Percentiles rank a stretch among this genome's conserved stretches.
Evolutionary conservation across 1,140 invertebrate species (phyloP).

Genomic region (Cheumatopsyche charites): DNA sequence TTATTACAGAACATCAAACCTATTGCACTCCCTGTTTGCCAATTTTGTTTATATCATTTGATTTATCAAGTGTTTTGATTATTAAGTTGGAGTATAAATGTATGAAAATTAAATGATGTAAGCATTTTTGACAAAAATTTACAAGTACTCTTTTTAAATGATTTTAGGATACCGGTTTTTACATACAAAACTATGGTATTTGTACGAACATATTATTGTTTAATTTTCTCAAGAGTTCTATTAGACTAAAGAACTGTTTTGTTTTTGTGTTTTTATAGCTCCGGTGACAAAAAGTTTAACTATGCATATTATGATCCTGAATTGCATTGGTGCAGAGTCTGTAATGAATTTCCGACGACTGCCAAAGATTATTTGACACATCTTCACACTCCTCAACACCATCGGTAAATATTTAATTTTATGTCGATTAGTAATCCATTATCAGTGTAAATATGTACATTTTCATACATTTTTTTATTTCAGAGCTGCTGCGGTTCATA

Average conservation of each 20-base stretch:
- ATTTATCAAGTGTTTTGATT: too few relatives aligned
- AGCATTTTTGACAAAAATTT: neutral
- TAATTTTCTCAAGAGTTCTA: conserved; percentile 3
- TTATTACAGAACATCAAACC: too few relatives aligned
- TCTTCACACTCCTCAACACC: conserved; percentile 78
- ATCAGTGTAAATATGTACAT: conserved; percentile 23
- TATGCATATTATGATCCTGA: conserved; percentile 86
- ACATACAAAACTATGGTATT: conserved; percentile 22
- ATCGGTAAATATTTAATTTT: conserved; percentile 60
- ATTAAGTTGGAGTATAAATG: too few relatives aligned
- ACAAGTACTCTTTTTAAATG: conserved; percentile 18
- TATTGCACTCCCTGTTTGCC: too few relatives aligned
- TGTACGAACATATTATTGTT: conserved; percentile 24
- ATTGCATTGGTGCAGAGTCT: conserved; percentile 85
- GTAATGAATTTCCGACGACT: conserved; percentile 83
- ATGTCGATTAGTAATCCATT: neutral
- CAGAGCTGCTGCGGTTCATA: conserved; percentile 67
- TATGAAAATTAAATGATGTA: too few relatives aligned
- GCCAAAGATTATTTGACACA: conserved; percentile 85
- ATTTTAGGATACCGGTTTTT: conserved; percentile 18
- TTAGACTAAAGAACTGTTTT: neutral
- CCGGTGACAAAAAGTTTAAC: conserved; percentile 66
- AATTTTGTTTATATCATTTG: too few relatives aligned
- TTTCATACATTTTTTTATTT: conserved; percentile 19
- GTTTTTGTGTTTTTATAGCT: conserved; percentile 36